These are phyloP conservation scores for Lasiurus cinereus DNA, from an alignment of 2,113 vertebrate species.

Conservation along the genomic window DNA sequence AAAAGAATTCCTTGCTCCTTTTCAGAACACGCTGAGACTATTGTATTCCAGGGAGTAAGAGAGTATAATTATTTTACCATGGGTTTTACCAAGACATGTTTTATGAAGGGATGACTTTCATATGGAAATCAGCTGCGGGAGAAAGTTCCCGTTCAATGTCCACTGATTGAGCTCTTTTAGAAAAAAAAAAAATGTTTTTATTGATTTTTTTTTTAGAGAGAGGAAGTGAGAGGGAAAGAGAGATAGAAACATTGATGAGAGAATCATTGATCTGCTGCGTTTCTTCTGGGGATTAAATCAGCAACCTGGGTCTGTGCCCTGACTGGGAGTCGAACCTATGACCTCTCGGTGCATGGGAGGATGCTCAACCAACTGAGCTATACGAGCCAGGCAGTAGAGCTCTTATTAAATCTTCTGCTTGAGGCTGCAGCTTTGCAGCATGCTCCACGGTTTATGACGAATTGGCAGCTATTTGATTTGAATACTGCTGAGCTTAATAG, in stretches of 20 bases:
- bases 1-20: background rate
- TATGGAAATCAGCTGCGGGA: constrained; percentile 53
- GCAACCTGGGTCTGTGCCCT: too few relatives aligned
- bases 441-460: constrained; percentile 38
- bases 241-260: too few relatives aligned
- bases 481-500: constrained; percentile 1
- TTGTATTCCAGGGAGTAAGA: background rate
- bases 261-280: too few relatives aligned
- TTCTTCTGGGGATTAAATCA: too few relatives aligned
- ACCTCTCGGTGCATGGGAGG: too few relatives aligned
- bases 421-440: background rate
- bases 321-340: too few relatives aligned
- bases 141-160: constrained; percentile 68
- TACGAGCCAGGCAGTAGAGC: background rate
- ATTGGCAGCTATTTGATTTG: constrained; percentile 35
- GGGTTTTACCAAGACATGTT: constrained; percentile 76
- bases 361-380: too few relatives aligned
- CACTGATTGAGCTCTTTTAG: constrained; percentile 50
- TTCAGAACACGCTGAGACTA: background rate
- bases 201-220: too few relatives aligned
- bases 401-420: constrained; percentile 5
- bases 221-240: too few relatives aligned
- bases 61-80: constrained; percentile 60
- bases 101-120: constrained; percentile 41
- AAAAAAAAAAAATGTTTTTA: too few relatives aligned